A percentile compares a stretch with the other conserved stretches of the same genome.
These are phyloP conservation scores for Muscina levida DNA, from an alignment of 2,888 invertebrate species.

Conservation along the genomic window DNA sequence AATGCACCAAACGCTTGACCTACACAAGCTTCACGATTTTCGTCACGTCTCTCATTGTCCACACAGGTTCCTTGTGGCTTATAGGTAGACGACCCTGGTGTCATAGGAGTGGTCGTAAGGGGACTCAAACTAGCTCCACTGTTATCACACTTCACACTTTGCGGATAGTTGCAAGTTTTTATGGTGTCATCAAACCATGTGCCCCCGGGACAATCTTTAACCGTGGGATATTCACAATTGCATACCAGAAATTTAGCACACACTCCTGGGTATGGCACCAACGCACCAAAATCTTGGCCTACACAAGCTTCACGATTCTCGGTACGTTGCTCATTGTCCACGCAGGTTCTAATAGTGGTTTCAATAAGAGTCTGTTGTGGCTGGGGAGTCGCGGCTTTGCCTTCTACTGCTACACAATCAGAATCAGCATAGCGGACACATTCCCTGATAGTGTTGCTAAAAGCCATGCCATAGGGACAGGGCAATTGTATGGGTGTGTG, in stretches of 20 bases:
- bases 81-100: conserved; percentile 37
- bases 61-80: conserved; percentile 1
- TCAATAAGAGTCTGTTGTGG: neutral
- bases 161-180: conserved; percentile 67
- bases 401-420: conserved; percentile 43
- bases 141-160: conserved; percentile 62
- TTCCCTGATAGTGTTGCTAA: conserved; percentile 23
- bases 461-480: conserved; percentile 58
- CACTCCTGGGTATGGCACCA: conserved; percentile 62
- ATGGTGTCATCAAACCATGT: conserved; percentile 60
- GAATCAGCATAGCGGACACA: conserved; percentile 51
- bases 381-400: neutral
- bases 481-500: conserved; percentile 47
- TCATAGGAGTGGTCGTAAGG: conserved; percentile 30
- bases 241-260: conserved; percentile 66
- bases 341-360: neutral
- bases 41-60: conserved; percentile 66
- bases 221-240: conserved; percentile 58
- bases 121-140: conserved; percentile 1
- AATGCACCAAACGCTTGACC: conserved; percentile 66
- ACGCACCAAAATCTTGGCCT: conserved; percentile 45
- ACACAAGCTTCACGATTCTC: conserved; percentile 68
- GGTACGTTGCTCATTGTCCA: conserved; percentile 66
- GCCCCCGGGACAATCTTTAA: conserved; percentile 50
- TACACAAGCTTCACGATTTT: conserved; percentile 68